These are phyloP conservation scores for Neofelis nebulosa DNA, from an alignment of 2,113 vertebrate species.

Conservation along the genomic window DNA sequence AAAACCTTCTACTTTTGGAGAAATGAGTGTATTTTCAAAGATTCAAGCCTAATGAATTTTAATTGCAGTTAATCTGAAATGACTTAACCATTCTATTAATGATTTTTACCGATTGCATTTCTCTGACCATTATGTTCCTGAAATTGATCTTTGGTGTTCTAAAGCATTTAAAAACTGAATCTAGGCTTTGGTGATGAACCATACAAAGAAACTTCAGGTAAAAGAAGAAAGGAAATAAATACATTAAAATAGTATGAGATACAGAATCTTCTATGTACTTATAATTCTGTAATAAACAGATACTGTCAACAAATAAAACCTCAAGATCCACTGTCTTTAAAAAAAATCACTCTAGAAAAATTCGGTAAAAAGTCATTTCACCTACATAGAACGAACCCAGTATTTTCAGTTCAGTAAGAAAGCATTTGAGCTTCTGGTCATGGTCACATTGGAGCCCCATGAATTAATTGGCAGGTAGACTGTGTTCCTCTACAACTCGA, in stretches of 20 bases:
- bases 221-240: neutral
- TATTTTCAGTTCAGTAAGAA: slow-evolving; percentile 30
- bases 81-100: neutral
- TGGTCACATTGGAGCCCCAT: neutral
- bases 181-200: slow-evolving; percentile 23
- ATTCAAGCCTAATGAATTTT: slow-evolving; percentile 21
- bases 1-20: neutral
- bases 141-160: slow-evolving; percentile 14
- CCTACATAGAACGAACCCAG: neutral
- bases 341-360: neutral
- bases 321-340: neutral
- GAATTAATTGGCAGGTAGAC: neutral
- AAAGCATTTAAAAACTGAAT: slow-evolving; percentile 24
- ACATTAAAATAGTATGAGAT: neutral
- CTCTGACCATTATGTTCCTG: neutral
- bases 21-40: neutral
- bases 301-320: neutral
- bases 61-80: neutral
- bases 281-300: neutral
- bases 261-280: neutral
- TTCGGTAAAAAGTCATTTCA: neutral
- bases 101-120: neutral
- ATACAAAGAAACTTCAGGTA: slow-evolving; percentile 9
- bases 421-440: neutral
- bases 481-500: neutral